A percentile compares a stretch with the other conserved stretches of the same genome.
Conservation (phyloP, 2,797 vertebrate genomes). For the Fistularia tabacaria region DNA sequence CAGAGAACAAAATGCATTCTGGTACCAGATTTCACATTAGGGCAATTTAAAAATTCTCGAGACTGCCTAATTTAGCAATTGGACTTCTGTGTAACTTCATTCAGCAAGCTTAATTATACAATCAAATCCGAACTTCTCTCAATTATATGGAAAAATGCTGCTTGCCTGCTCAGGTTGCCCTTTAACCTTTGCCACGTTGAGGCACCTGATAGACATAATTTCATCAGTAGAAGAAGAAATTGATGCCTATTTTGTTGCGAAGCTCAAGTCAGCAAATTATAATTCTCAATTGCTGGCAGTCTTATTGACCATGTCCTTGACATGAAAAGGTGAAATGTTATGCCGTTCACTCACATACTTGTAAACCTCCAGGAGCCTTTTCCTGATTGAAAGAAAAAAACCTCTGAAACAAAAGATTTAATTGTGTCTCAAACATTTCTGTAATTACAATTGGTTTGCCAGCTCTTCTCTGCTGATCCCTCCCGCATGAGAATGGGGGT, state of each 20-base stretch:
- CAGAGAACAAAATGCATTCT: conserved; percentile 75
- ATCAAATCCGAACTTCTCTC: conserved; percentile 96
- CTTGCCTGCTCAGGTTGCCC: conserved; percentile 79
- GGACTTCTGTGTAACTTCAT: conserved; percentile 92
- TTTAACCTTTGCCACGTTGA: conserved; percentile 83
- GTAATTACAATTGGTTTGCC: conserved; percentile 68
- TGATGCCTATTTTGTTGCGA: conserved; percentile 76
- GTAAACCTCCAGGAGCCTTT: conserved; percentile 27
- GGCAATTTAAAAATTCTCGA: conserved; percentile 89
- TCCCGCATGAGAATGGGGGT: conserved; percentile 47
- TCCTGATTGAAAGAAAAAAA: conserved; percentile 68
- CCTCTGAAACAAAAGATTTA: conserved; percentile 70
- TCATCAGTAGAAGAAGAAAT: conserved; percentile 82
- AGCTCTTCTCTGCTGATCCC: conserved; percentile 57
- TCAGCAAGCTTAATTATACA: conserved; percentile 99
- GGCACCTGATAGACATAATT: conserved; percentile 87
- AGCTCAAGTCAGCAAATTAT: conserved; percentile 64
- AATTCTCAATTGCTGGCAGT: conserved; percentile 68
- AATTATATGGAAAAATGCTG: conserved; percentile 91
- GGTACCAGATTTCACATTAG: conserved; percentile 75
- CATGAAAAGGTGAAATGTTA: conserved; percentile 58
- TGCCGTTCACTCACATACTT: conserved; percentile 53
- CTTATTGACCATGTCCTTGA: conserved; percentile 64
- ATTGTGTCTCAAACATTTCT: conserved; percentile 67
- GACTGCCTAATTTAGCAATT: conserved; percentile 86